Conservation (phyloP, 2,113 vertebrate species). For the Oxygymnocypris stewartii region DNA sequence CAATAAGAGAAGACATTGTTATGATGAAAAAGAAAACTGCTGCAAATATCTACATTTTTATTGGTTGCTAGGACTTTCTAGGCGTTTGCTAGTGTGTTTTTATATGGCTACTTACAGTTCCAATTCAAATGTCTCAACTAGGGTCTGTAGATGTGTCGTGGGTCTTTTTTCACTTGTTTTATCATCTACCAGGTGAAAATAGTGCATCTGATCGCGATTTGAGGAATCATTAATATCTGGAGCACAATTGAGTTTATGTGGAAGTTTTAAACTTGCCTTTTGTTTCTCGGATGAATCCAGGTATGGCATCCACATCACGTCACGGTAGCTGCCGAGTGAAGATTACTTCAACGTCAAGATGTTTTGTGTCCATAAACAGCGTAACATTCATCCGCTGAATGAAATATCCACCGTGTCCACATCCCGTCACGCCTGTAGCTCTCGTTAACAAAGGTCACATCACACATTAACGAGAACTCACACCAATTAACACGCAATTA, state of each 20-base stretch:
- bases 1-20: no score
- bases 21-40: no score
- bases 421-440: slow-evolving; percentile 7
- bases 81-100: no score
- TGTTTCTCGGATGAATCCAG: background rate
- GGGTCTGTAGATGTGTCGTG: background rate
- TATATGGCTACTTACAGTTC: no score
- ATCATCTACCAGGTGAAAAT: background rate
- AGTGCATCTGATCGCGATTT: background rate
- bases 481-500: slow-evolving; percentile 20
- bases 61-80: no score
- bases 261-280: background rate
- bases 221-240: background rate
- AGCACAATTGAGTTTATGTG: background rate
- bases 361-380: background rate
- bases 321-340: background rate
- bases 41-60: no score
- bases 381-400: background rate
- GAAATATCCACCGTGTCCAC: background rate
- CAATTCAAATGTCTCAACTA: no score
- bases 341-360: slow-evolving; percentile 1
- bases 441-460: slow-evolving; percentile 34
- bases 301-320: background rate
- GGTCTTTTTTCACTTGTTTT: background rate
- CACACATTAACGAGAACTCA: slow-evolving; percentile 14